Evolutionary conservation across 1,140 invertebrate genomes (phyloP).

Genomic region (Drosophila tsacasi): DNA sequence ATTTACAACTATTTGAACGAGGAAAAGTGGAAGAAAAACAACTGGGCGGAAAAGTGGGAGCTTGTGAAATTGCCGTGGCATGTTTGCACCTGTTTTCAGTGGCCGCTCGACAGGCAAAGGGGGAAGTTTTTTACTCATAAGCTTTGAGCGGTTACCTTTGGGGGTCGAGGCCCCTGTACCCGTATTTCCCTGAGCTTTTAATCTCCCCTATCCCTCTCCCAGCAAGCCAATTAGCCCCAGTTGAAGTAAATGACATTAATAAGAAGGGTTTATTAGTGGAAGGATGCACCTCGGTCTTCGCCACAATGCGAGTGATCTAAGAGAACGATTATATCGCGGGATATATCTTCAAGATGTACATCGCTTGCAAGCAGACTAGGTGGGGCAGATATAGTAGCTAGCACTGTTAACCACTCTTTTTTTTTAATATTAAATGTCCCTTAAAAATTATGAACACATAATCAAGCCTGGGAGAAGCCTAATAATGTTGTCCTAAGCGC

Average conservation of each 20-base stretch:
- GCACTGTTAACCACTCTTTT: neutral
- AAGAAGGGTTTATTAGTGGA: neutral
- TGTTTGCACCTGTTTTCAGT: constrained; percentile 29
- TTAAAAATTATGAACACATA: neutral
- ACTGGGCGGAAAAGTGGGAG: neutral
- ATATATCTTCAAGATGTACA: neutral
- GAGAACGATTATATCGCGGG: neutral
- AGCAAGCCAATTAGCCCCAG: neutral
- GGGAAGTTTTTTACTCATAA: constrained; percentile 6
- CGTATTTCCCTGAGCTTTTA: neutral
- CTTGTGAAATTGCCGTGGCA: constrained; percentile 21
- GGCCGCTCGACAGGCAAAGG: neutral
- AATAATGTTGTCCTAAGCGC: neutral
- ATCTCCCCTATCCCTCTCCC: no score
- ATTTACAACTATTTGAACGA: constrained; percentile 63
- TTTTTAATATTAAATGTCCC: neutral
- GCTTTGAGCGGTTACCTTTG: constrained; percentile 6
- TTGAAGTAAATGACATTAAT: neutral
- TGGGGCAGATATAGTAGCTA: no score
- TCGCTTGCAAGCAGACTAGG: no score
- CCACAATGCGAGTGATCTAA: neutral
- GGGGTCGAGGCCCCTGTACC: no score
- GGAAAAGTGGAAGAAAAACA: neutral
- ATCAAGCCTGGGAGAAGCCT: neutral
- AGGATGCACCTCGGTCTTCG: neutral